phyloP scores from a whole-genome alignment of 2,888 invertebrate genomes.

The Pyralis farinalis region DNA sequence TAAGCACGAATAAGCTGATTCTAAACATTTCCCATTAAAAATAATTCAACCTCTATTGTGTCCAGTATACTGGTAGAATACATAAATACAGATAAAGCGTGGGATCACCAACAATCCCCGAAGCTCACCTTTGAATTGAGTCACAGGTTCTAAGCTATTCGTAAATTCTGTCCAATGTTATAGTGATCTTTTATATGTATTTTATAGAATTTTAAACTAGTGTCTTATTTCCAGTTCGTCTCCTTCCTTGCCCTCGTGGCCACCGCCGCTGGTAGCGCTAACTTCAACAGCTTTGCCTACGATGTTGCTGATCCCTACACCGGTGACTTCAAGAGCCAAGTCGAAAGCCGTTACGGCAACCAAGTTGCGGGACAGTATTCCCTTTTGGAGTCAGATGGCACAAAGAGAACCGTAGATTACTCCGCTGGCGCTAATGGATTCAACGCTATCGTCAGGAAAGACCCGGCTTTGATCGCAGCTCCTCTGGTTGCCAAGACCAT shows the following conservation, averaged over 20 bases:
- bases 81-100: too few relatives aligned
- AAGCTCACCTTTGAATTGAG: too few relatives aligned
- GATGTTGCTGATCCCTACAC: constrained; percentile 73
- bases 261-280: constrained; percentile 34
- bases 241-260: constrained; percentile 44
- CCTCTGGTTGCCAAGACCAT: constrained; percentile 24
- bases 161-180: too few relatives aligned
- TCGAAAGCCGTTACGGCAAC: constrained; percentile 42
- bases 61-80: too few relatives aligned
- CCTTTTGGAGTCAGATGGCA: constrained; percentile 51
- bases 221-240: constrained; percentile 42
- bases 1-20: too few relatives aligned
- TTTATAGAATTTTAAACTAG: constrained; percentile 1
- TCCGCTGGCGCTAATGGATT: constrained; percentile 63
- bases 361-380: constrained; percentile 54
- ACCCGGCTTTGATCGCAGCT: constrained; percentile 45
- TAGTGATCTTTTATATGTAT: too few relatives aligned
- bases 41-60: too few relatives aligned
- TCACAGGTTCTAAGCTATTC: too few relatives aligned
- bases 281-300: constrained; percentile 67
- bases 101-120: too few relatives aligned
- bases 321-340: constrained; percentile 73
- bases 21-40: too few relatives aligned
- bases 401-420: constrained; percentile 53
- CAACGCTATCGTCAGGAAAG: constrained; percentile 77